A percentile compares a stretch with the other conserved stretches of the same genome.
Conservation (phyloP, 2,113 vertebrate species). For the Australoheros scitulus region DNA sequence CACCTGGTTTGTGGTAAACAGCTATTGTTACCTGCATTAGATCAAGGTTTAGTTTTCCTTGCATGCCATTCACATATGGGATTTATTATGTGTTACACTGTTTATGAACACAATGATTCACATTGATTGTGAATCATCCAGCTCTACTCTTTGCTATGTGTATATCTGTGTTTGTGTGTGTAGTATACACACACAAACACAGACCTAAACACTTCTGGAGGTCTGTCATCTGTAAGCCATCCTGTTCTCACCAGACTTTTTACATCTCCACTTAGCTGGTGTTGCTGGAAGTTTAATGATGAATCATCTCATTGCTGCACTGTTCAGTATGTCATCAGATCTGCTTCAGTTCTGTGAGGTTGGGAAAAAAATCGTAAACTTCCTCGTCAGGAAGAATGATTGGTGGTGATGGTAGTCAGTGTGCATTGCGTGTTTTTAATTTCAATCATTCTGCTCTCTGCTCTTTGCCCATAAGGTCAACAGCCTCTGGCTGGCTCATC, state of each 20-base stretch:
- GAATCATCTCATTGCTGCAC: slow-evolving; percentile 36
- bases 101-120: background rate
- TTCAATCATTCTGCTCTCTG: slow-evolving; percentile 11
- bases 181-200: background rate
- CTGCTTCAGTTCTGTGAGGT: slow-evolving; percentile 5
- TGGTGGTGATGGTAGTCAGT: background rate
- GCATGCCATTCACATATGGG: slow-evolving; percentile 15
- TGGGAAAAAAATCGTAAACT: background rate
- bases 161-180: background rate
- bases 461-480: slow-evolving; percentile 33
- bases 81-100: slow-evolving; percentile 11
- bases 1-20: background rate
- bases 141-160: background rate
- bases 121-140: background rate
- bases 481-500: slow-evolving; percentile 51
- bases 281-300: slow-evolving; percentile 36
- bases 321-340: background rate
- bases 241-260: slow-evolving; percentile 40
- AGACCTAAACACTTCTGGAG: slow-evolving; percentile 14
- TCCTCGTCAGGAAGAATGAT: slow-evolving; percentile 25
- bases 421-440: background rate
- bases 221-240: slow-evolving; percentile 51
- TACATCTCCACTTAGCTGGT: slow-evolving; percentile 1
- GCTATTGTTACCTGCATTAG: background rate
- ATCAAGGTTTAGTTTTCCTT: slow-evolving; percentile 21